Evolutionary conservation across 92 coral and sea anemone species (phyloP).

Genomic region (Phenganax marumi): DNA sequence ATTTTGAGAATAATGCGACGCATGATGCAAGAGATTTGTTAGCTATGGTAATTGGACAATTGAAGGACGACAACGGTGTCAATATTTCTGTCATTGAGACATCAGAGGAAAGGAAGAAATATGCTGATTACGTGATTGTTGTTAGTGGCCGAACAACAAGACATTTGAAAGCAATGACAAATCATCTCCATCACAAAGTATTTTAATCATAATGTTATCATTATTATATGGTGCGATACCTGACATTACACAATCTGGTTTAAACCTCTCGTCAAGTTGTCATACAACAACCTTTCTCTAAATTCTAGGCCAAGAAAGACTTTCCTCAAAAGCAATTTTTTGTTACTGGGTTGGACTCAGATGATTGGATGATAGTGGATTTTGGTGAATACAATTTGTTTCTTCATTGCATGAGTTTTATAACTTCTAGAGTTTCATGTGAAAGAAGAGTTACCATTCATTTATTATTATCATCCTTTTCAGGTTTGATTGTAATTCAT

Average conservation of each 20-base stretch:
- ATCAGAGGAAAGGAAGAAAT: constrained; percentile 68
- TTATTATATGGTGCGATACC: not conserved
- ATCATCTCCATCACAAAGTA: constrained; percentile 86
- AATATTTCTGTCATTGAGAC: constrained; percentile 84
- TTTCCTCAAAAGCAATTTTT: constrained; percentile 52
- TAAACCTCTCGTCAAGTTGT: not conserved
- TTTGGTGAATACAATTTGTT: constrained; percentile 62
- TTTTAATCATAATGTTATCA: not conserved
- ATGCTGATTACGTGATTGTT: constrained; percentile 92
- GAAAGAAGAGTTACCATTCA: not conserved
- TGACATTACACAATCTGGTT: not conserved
- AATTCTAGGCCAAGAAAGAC: constrained; percentile 32
- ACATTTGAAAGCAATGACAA: constrained; percentile 91
- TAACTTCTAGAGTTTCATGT: not conserved
- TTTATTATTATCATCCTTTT: not conserved
- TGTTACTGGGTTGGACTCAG: constrained; percentile 80
- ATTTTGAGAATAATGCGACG: not conserved
- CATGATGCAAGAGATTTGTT: constrained; percentile 10
- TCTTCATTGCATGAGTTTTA: not conserved
- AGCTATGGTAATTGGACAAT: constrained; percentile 18
- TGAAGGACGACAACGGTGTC: constrained; percentile 70
- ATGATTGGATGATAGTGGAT: constrained; percentile 84
- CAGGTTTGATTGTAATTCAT: constrained; percentile 83
- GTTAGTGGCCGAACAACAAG: constrained; percentile 86
- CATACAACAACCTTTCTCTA: not conserved